Evolutionary conservation across 2,888 invertebrate genomes (phyloP), one percentile per base, ranked within the genome.

Genomic region (Phytoseiulus persimilis): DNA sequence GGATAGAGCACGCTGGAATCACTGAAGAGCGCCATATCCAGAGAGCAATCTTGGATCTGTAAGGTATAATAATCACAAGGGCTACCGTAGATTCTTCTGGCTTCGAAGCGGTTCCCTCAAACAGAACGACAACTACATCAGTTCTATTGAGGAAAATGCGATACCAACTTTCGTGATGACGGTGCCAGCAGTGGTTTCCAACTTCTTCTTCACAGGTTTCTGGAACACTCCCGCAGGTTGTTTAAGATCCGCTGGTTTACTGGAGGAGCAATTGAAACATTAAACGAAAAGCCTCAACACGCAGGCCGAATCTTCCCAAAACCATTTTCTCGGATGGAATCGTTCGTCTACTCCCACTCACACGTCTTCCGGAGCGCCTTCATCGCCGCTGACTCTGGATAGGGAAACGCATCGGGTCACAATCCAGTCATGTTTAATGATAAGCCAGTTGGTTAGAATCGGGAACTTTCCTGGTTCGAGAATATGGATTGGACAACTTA

Each of bases 151-250:
- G n/a, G 6, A 9, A 6, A 32, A 87, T 9, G 6, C 32, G 18
- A n/a, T 28, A 32, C 87, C 33, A 11, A 87, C 87, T 31, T 87
- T 87, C 0, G 87, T 87, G 1, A 87, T 87, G 31, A 87, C 87
- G 6, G 87, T 87, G 39, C 45, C 45, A 39, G 32, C 18, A 39
- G 87, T 87, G 1, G 87, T 45, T 32, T 87, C 87, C 11, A 87
- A 31, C 18, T 87, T 87, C 33, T 87, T 87, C 33, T 87, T 87
- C n/a, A 32, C 87, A 11, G 87, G 87, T 45, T 87, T 87, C 87
- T 33, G n/a, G 28, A 45, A 32, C 0, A 39, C 65, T 65, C 65
- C 65, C 28, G 65, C 1, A 28, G 5, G 65, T 28, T 65, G 65
- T 28, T 65, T 65, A 18, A 28, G 65, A 28, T 65, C 65, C 18